Percentiles rank a stretch among this genome's conserved stretches.
Conservation (phyloP, 2,113 vertebrate genomes). For the Onychostoma macrolepis region DNA sequence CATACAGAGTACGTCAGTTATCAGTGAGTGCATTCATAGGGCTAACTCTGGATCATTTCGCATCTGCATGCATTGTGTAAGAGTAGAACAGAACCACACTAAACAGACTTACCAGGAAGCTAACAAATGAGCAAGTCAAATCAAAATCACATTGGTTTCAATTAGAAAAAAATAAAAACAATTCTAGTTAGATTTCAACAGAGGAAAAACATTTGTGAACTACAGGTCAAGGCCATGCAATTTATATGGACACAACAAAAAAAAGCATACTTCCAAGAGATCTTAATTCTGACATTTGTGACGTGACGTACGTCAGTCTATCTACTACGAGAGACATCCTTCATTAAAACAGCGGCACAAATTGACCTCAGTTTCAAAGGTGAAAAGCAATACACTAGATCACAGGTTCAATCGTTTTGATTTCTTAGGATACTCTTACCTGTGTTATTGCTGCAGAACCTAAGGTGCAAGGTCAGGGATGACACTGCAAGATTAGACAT, state of each 20-base stretch:
- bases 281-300: slow-evolving; percentile 1
- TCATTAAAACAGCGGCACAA: slow-evolving; percentile 1
- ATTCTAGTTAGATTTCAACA: slow-evolving; percentile 15
- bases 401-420: slow-evolving; percentile 70
- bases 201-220: slow-evolving; percentile 38
- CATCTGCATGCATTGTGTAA: slow-evolving; percentile 70
- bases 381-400: slow-evolving; percentile 58
- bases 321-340: slow-evolving; percentile 46
- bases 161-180: slow-evolving; percentile 6
- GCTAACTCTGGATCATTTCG: slow-evolving; percentile 61
- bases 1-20: slow-evolving; percentile 54
- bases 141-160: slow-evolving; percentile 32
- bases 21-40: slow-evolving; percentile 52
- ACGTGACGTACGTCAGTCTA: neutral
- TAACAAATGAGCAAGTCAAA: slow-evolving; percentile 54
- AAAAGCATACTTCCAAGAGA: slow-evolving; percentile 53
- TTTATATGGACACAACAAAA: slow-evolving; percentile 64
- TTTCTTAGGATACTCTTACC: slow-evolving; percentile 99
- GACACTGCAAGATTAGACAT: slow-evolving; percentile 99
- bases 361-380: neutral
- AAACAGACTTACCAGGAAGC: slow-evolving; percentile 65
- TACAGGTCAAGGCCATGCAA: slow-evolving; percentile 70
- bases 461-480: slow-evolving; percentile 99
- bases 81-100: slow-evolving; percentile 55
- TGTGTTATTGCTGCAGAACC: slow-evolving; percentile 99